Conservation (phyloP, 2,888 invertebrate genomes). For the Sisyra nigra region DNA sequence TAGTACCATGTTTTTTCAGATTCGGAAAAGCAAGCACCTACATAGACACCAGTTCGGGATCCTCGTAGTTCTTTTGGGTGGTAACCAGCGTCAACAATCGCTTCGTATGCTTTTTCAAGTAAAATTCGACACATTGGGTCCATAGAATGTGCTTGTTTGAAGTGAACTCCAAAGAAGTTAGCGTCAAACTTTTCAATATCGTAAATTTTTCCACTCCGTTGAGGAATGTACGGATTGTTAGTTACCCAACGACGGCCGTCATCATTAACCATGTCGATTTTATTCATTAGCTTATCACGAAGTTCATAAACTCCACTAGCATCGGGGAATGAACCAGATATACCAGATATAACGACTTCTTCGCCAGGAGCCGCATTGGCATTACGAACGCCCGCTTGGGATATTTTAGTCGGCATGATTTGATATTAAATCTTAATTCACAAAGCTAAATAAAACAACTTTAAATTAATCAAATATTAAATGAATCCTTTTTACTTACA, state of each 20-base stretch:
- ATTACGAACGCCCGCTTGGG: too few species aligned
- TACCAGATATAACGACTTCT: constrained; percentile 48
- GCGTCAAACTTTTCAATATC: constrained; percentile 35
- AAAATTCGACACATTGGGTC: constrained; percentile 39
- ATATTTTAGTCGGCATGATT: too few species aligned
- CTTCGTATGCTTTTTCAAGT: constrained; percentile 41
- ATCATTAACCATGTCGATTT: constrained; percentile 70
- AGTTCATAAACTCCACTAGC: constrained; percentile 58
- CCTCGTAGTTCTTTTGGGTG: constrained; percentile 56
- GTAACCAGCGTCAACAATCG: constrained; percentile 41
- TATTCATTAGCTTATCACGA: constrained; percentile 52
- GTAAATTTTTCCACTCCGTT: constrained; percentile 48
- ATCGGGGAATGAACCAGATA: constrained; percentile 61
- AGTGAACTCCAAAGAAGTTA: constrained; percentile 46
- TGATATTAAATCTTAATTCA: too few species aligned
- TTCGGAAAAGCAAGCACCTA: constrained; percentile 64
- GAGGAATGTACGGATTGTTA: constrained; percentile 37
- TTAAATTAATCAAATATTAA: too few species aligned
- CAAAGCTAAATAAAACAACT: too few species aligned
- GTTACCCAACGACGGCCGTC: constrained; percentile 62
- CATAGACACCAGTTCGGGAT: constrained; percentile 61
- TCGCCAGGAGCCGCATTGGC: constrained; percentile 26
- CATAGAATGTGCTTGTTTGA: constrained; percentile 42
- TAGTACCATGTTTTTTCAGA: constrained; percentile 56
- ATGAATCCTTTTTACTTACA: too few species aligned